These are phyloP conservation scores for Heterochromis multidens DNA, from an alignment of 2,113 vertebrate species.

Conservation along the genomic window DNA sequence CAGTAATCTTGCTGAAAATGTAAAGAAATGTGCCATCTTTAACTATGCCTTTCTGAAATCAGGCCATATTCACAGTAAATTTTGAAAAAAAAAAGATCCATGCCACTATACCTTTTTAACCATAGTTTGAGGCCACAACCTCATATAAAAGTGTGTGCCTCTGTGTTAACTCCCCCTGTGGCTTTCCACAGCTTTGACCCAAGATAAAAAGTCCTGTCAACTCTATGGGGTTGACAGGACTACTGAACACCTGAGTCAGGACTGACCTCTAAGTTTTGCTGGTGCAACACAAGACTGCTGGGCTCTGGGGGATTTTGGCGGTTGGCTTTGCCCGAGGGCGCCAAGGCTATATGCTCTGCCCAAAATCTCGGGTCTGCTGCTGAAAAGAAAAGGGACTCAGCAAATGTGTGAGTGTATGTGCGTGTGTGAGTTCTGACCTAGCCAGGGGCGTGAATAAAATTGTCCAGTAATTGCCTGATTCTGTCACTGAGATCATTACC, in stretches of 20 bases:
- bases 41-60: background rate
- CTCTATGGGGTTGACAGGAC: background rate
- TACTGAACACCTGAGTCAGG: constrained; percentile 23
- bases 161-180: background rate
- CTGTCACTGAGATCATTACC: constrained; percentile 38
- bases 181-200: background rate
- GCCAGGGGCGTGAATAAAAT: constrained; percentile 54
- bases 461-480: constrained; percentile 39
- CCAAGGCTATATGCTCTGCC: background rate
- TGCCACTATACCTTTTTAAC: background rate
- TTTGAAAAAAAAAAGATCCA: background rate
- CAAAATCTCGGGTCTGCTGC: background rate
- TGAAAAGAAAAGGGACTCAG: background rate
- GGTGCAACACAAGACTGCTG: background rate
- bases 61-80: background rate
- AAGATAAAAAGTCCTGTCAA: background rate
- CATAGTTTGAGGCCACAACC: background rate
- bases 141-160: background rate
- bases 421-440: constrained; percentile 34
- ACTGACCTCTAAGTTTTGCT: constrained; percentile 33
- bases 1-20: background rate
- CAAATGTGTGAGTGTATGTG: background rate
- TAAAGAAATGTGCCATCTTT: background rate
- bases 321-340: constrained; percentile 26
- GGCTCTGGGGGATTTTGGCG: background rate